These are phyloP conservation scores for Diaprepes abbreviatus DNA, from an alignment of 2,888 invertebrate genomes.

Conservation along the genomic window DNA sequence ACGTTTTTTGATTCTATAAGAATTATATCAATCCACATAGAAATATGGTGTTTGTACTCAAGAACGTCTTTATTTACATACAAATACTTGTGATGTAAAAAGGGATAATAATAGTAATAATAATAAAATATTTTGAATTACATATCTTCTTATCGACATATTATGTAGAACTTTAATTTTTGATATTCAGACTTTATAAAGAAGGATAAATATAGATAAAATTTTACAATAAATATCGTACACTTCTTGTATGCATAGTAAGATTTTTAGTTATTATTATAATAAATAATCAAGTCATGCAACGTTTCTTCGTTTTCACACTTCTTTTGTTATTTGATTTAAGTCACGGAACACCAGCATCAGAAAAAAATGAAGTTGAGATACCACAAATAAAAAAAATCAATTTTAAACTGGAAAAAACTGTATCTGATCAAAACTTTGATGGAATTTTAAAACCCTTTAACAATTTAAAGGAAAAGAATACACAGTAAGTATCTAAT, in stretches of 20 bases:
- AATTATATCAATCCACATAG: no score
- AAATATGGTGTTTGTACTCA: no score
- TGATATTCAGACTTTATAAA: not conserved
- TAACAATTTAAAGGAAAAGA: not conserved
- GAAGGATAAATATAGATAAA: not conserved
- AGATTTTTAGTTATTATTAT: not conserved
- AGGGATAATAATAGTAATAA: no score
- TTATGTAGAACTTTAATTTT: no score
- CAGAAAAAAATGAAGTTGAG: not conserved
- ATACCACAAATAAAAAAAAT: not conserved
- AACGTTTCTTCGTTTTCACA: not conserved
- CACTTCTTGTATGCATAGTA: no score
- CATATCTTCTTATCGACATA: no score
- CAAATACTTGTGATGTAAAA: no score
- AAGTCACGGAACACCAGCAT: not conserved
- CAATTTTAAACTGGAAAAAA: not conserved
- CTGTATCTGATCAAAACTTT: not conserved
- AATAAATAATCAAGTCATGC: not conserved
- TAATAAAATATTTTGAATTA: no score
- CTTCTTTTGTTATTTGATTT: not conserved
- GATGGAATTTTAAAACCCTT: not conserved
- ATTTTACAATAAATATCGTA: not conserved
- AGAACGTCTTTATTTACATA: no score
- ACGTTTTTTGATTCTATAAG: no score
- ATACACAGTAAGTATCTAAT: not conserved